Percentiles rank a stretch among this genome's conserved stretches.
phyloP scores from a whole-genome alignment of 2,888 invertebrate species.

The Amphimallon solstitiale region DNA sequence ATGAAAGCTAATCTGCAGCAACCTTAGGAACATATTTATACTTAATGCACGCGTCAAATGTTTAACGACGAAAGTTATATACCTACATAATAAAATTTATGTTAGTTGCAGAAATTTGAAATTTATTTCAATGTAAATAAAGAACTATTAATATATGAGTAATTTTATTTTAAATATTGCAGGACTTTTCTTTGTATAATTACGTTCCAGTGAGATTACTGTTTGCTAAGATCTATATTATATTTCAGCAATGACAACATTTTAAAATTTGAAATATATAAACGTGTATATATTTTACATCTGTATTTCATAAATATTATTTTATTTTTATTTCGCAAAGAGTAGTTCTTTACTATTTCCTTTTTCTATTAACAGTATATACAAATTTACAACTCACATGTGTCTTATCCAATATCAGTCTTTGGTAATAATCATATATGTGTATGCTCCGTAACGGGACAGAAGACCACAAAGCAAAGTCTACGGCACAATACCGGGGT shows the following conservation, averaged over 20 bases:
- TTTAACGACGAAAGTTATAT: no score
- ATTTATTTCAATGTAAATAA: no score
- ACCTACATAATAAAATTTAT: no score
- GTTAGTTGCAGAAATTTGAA: no score
- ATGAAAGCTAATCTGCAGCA: no score
- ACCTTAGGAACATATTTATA: no score
- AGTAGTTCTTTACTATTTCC: not conserved
- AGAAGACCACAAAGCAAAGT: not conserved
- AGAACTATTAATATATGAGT: no score
- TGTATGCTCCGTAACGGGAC: constrained; percentile 14
- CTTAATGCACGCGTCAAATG: no score
- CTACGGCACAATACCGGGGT: not conserved
- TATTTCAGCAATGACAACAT: constrained; percentile 32
- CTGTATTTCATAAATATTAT: constrained; percentile 24
- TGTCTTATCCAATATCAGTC: constrained; percentile 49
- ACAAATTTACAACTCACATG: constrained; percentile 43
- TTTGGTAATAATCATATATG: constrained; percentile 43
- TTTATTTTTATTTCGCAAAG: constrained; percentile 19
- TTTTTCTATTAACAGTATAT: constrained; percentile 26
- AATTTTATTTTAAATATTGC: no score
- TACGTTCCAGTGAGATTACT: no score
- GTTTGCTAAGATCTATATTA: not conserved
- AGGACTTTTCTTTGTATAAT: no score
- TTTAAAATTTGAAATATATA: constrained; percentile 36
- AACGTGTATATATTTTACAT: constrained; percentile 27